Conservation (phyloP, 2,113 vertebrate genomes). For the Varanus salvator region DNA sequence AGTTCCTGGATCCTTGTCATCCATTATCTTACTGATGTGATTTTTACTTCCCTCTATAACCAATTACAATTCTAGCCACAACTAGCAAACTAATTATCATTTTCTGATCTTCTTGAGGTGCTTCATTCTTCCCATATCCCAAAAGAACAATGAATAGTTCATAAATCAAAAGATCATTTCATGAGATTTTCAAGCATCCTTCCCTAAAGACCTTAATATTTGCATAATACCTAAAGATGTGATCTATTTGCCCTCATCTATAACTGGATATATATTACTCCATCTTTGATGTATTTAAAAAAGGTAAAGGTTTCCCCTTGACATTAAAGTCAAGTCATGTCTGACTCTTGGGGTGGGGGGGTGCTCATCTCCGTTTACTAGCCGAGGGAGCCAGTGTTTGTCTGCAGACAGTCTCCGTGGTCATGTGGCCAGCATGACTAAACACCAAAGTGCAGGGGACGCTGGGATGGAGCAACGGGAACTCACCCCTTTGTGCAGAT, state of each 20-base stretch:
- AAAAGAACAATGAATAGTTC: no score
- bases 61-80: not conserved
- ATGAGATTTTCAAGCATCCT: not conserved
- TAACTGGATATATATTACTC: not conserved
- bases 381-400: no score
- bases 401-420: no score
- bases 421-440: no score
- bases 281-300: no score
- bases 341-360: no score
- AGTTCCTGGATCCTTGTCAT: not conserved
- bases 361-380: no score
- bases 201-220: not conserved
- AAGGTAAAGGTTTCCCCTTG: no score
- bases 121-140: not conserved
- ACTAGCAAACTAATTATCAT: not conserved
- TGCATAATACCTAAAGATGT: not conserved
- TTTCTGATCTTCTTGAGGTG: not conserved
- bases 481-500: no score
- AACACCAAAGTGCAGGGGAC: no score
- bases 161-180: not conserved
- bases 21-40: not conserved
- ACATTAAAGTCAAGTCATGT: no score
- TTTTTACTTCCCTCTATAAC: not conserved
- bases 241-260: not conserved
- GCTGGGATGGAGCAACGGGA: no score